These are phyloP conservation scores for Drosophila fulvimacula DNA, from an alignment of 2,888 invertebrate genomes.

Conservation along the genomic window DNA sequence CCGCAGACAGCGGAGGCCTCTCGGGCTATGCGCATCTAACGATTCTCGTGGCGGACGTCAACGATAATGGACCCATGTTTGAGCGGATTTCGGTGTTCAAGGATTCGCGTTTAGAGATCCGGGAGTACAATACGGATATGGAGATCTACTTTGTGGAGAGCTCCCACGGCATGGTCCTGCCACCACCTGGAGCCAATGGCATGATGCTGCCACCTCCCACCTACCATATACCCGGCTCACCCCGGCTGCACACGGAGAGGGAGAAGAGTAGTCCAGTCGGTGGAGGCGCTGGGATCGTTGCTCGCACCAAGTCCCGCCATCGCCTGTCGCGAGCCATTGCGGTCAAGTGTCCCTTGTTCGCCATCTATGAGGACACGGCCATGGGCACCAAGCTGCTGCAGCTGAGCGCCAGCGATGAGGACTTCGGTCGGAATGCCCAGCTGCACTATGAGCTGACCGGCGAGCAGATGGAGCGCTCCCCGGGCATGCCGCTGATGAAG, in stretches of 20 bases:
- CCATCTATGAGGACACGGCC: constrained; percentile 90
- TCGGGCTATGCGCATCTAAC: constrained; percentile 90
- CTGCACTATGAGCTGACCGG: constrained; percentile 90
- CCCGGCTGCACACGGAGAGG: constrained; percentile 66
- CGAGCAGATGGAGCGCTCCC: constrained; percentile 88
- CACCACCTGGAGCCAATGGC: constrained; percentile 55
- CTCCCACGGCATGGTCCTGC: constrained; percentile 54
- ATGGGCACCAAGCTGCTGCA: constrained; percentile 90
- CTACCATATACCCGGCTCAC: constrained; percentile 83
- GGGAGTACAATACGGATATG: constrained; percentile 87
- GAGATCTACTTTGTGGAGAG: constrained; percentile 85
- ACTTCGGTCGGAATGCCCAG: constrained; percentile 89
- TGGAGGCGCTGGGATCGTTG: constrained; percentile 20
- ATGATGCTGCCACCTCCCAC: constrained; percentile 72
- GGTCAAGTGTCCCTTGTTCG: constrained; percentile 87
- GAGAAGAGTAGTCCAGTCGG: constrained; percentile 34
- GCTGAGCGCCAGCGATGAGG: constrained; percentile 90
- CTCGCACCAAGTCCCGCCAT: constrained; percentile 62
- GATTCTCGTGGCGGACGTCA: constrained; percentile 91
- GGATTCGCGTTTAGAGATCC: constrained; percentile 88
- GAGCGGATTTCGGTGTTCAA: constrained; percentile 89
- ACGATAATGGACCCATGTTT: constrained; percentile 92
- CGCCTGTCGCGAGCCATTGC: constrained; percentile 58
- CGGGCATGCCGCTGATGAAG: constrained; percentile 61
- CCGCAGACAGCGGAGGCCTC: constrained; percentile 91